phyloP scores from a whole-genome alignment of 1,140 invertebrate genomes.

The Drosophila kepulauana region DNA sequence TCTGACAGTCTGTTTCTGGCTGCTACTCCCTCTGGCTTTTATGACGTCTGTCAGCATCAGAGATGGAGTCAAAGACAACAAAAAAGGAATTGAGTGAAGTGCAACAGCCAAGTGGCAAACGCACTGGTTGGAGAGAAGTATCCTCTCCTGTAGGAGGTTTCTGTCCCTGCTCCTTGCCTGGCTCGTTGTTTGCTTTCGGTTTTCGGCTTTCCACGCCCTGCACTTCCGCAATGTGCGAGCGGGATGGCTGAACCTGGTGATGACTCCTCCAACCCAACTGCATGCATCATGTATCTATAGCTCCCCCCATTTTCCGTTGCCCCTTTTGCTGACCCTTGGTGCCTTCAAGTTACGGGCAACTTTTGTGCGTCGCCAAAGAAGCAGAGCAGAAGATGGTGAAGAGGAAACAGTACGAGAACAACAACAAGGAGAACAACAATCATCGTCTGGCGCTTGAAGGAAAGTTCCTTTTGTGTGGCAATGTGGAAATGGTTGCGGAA shows the following conservation, averaged over 20 bases:
- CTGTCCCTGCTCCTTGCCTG: neutral
- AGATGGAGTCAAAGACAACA: conserved; percentile 44
- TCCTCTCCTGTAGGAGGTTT: too few species aligned
- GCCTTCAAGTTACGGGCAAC: conserved; percentile 63
- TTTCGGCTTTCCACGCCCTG: conserved; percentile 49
- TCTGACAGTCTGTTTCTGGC: conserved; percentile 3
- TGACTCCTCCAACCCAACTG: neutral
- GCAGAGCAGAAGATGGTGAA: neutral
- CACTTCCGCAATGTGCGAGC: conserved; percentile 24
- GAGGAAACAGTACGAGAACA: conserved; percentile 51
- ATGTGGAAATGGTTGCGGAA: conserved; percentile 76
- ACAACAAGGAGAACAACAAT: conserved; percentile 65
- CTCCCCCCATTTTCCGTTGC: neutral
- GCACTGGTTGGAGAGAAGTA: conserved; percentile 7
- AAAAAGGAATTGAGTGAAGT: conserved; percentile 43
- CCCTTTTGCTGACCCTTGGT: conserved; percentile 48
- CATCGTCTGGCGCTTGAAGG: conserved; percentile 59
- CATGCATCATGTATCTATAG: conserved; percentile 6
- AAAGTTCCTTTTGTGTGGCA: conserved; percentile 68
- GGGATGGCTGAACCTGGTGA: neutral
- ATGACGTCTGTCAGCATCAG: conserved; percentile 69
- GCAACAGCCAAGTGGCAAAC: conserved; percentile 58
- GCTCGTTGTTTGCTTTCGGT: conserved; percentile 49
- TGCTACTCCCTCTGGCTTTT: conserved; percentile 22
- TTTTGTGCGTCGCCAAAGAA: conserved; percentile 53